Percentiles rank a stretch among this genome's conserved stretches.
These are phyloP conservation scores for Volucella zonaria DNA, from an alignment of 2,888 invertebrate genomes.

Conservation along the genomic window DNA sequence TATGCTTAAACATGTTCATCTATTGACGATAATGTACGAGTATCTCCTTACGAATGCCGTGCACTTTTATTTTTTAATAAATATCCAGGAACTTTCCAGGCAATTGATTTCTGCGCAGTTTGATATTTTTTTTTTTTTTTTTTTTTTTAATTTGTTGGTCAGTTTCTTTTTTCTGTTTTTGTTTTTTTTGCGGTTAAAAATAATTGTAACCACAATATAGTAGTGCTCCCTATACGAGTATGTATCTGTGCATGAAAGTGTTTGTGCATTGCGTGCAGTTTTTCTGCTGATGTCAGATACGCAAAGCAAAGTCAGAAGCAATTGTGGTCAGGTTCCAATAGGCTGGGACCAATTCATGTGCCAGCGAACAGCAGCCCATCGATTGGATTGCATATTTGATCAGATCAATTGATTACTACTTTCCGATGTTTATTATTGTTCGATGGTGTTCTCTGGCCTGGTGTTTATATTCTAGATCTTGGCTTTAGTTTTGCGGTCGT, in stretches of 20 bases:
- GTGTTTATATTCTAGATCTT: conserved; percentile 24
- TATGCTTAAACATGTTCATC: no score
- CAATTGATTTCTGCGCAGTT: conserved; percentile 55
- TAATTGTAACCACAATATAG: conserved; percentile 42
- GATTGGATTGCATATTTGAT: conserved; percentile 60
- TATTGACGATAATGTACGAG: no score
- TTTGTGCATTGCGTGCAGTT: conserved; percentile 8
- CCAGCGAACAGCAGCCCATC: conserved; percentile 25
- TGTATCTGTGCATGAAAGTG: background rate
- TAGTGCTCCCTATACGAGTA: background rate
- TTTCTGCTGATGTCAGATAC: conserved; percentile 49
- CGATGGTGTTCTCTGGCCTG: conserved; percentile 18
- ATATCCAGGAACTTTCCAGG: conserved; percentile 42
- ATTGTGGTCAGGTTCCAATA: conserved; percentile 63
- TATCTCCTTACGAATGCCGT: background rate
- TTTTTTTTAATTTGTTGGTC: conserved; percentile 11
- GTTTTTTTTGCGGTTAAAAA: conserved; percentile 41
- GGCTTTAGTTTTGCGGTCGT: conserved; percentile 55
- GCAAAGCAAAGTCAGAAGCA: conserved; percentile 28
- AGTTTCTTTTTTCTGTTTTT: conserved; percentile 16
- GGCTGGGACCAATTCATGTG: conserved; percentile 11
- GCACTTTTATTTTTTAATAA: conserved; percentile 38
- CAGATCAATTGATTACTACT: conserved; percentile 48
- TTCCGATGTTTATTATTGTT: conserved; percentile 42
- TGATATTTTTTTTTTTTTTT: background rate